A percentile compares a stretch with the other conserved stretches of the same genome.
Evolutionary conservation across 2,888 invertebrate genomes (phyloP).

Genomic region (Notodromas monacha): DNA sequence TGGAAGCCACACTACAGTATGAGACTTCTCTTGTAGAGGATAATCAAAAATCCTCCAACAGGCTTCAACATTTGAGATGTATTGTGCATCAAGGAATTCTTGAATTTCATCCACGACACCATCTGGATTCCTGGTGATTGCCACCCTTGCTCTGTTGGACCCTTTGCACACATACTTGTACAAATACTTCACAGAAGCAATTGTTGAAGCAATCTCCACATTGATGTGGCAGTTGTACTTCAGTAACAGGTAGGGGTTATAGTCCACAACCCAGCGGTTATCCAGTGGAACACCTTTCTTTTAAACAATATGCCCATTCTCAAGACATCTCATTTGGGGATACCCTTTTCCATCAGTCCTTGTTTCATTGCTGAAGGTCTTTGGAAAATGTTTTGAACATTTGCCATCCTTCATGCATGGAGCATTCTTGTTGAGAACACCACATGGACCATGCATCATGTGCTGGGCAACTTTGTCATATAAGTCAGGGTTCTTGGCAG

Average conservation of each 20-base stretch:
- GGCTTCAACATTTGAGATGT: slow-evolving; percentile 6
- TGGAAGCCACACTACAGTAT: slow-evolving; percentile 1
- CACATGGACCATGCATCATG: slow-evolving; percentile 12
- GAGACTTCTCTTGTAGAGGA: slow-evolving; percentile 7
- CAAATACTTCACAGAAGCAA: slow-evolving; percentile 13
- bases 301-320: slow-evolving; percentile 9
- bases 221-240: slow-evolving; percentile 16
- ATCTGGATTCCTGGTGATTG: slow-evolving; percentile 7
- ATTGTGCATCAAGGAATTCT: slow-evolving; percentile 6
- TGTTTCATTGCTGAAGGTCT: slow-evolving; percentile 12
- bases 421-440: slow-evolving; percentile 6
- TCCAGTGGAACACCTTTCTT: slow-evolving; percentile 11
- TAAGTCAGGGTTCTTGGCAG: slow-evolving; percentile 6
- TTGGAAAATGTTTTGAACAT: slow-evolving; percentile 12
- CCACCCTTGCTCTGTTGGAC: slow-evolving; percentile 10
- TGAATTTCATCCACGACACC: slow-evolving; percentile 2
- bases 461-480: slow-evolving; percentile 9
- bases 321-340: slow-evolving; percentile 12
- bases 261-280: slow-evolving; percentile 15
- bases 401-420: slow-evolving; percentile 11
- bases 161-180: slow-evolving; percentile 14
- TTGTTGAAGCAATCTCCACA: slow-evolving; percentile 13
- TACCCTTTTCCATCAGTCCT: slow-evolving; percentile 12
- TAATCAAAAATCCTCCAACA: slow-evolving; percentile 6
- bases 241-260: slow-evolving; percentile 13